Conservation (phyloP, 2,797 vertebrate species). For the Catamblyrhynchus diadema region DNA sequence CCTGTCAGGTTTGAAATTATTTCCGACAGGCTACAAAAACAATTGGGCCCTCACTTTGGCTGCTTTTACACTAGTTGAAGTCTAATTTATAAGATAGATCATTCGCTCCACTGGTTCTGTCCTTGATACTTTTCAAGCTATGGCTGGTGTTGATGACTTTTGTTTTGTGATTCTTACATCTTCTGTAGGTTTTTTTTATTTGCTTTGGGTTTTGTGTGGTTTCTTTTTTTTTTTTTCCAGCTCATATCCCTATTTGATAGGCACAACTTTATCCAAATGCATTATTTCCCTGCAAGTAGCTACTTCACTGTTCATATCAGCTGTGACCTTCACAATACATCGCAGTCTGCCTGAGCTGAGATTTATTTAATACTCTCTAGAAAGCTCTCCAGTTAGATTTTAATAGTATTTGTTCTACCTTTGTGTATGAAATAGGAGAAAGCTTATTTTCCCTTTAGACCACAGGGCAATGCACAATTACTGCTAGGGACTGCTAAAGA, state of each 20-base stretch:
- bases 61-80: slow-evolving; percentile 69
- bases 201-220: not conserved
- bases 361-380: slow-evolving; percentile 28
- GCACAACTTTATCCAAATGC: slow-evolving; percentile 1
- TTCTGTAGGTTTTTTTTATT: not conserved
- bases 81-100: slow-evolving; percentile 74
- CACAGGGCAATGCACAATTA: not conserved
- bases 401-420: slow-evolving; percentile 3
- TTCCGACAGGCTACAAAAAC: slow-evolving; percentile 70
- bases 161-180: not conserved
- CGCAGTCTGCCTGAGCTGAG: not conserved
- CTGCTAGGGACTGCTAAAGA: not conserved
- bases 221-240: not conserved
- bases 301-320: not conserved
- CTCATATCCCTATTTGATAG: not conserved
- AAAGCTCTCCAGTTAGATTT: slow-evolving; percentile 31
- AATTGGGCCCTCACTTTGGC: slow-evolving; percentile 59
- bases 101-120: slow-evolving; percentile 53
- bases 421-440: not conserved
- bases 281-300: slow-evolving; percentile 12
- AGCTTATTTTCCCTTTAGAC: not conserved
- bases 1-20: slow-evolving; percentile 70
- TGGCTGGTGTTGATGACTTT: slow-evolving; percentile 52
- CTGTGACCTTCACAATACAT: slow-evolving; percentile 46
- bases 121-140: slow-evolving; percentile 38